phyloP scores from a whole-genome alignment of 1,140 invertebrate genomes.

The Zelostemma sp. region DNA sequence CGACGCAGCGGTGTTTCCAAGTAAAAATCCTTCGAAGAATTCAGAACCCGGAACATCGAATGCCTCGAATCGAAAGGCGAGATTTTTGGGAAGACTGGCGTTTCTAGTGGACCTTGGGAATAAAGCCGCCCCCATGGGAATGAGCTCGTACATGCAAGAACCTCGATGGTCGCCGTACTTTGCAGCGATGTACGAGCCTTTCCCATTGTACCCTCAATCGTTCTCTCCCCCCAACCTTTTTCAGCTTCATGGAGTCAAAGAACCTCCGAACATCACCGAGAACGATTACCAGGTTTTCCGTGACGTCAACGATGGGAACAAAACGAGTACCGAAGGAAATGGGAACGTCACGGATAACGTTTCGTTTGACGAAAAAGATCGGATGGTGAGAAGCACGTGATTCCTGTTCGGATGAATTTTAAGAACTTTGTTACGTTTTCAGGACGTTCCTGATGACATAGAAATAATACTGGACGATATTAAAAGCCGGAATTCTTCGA shows the following conservation, averaged over 20 bases:
- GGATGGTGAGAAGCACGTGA: not conserved
- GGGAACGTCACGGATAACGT: not conserved
- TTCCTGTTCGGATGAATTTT: not conserved
- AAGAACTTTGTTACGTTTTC: not conserved
- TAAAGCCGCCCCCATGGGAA: not conserved
- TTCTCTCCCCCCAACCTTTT: constrained; percentile 13
- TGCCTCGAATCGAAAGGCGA: constrained; percentile 18
- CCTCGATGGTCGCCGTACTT: constrained; percentile 48
- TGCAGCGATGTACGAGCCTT: constrained; percentile 52
- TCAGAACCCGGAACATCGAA: not conserved
- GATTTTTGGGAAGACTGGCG: constrained; percentile 56
- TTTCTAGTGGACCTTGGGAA: constrained; percentile 56
- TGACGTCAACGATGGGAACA: not conserved
- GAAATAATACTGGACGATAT: not conserved
- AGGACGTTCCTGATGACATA: not conserved
- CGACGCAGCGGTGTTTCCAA: too few species aligned
- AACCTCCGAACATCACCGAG: not conserved
- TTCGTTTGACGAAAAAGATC: not conserved
- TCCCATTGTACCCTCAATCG: constrained; percentile 24
- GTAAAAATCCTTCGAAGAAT: too few species aligned
- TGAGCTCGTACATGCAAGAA: not conserved
- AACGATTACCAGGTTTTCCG: not conserved
- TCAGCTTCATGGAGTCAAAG: constrained; percentile 5
- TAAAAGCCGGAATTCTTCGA: not conserved
- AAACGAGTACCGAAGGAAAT: not conserved